Evolutionary conservation across 2,888 invertebrate species (phyloP).

Genomic region (Lepetodrilus schrolli): DNA sequence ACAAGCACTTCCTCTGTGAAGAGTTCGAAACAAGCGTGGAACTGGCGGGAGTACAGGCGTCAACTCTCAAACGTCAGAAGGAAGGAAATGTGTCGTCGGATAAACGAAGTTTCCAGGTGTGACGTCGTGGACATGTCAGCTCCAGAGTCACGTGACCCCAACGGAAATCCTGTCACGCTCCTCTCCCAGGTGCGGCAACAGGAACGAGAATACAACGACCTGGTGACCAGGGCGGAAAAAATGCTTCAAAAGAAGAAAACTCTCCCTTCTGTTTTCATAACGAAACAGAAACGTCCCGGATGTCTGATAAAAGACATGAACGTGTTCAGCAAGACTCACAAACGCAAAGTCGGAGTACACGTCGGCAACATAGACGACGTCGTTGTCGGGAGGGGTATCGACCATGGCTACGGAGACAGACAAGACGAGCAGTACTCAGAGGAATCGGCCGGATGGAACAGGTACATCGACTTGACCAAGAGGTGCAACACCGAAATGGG

Average conservation of each 20-base stretch:
- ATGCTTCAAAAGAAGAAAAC: constrained; percentile 1
- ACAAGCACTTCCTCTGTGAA: not conserved
- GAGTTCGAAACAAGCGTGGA: not conserved
- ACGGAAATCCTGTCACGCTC: constrained; percentile 36
- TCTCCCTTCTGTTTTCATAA: not conserved
- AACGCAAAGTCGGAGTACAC: not conserved
- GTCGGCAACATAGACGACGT: constrained; percentile 26
- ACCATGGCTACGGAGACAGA: not conserved
- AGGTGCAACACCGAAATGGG: not conserved
- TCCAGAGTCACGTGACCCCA: not conserved
- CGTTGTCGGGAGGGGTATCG: constrained; percentile 31
- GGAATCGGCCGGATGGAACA: not conserved
- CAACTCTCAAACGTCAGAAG: constrained; percentile 36
- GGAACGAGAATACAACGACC: constrained; percentile 8
- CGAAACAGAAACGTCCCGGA: not conserved
- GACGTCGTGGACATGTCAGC: constrained; percentile 37
- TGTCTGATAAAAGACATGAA: not conserved
- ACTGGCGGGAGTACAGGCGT: constrained; percentile 26
- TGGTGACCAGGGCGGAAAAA: not conserved
- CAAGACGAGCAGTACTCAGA: not conserved
- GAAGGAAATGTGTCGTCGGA: constrained; percentile 35
- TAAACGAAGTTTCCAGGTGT: constrained; percentile 39
- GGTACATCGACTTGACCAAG: not conserved
- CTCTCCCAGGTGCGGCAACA: constrained; percentile 34
- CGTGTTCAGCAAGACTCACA: constrained; percentile 1